Evolutionary conservation across 2,797 vertebrate species (phyloP), one percentile per base, ranked within the genome.

Genomic region (Anabacerthia variegaticeps): DNA sequence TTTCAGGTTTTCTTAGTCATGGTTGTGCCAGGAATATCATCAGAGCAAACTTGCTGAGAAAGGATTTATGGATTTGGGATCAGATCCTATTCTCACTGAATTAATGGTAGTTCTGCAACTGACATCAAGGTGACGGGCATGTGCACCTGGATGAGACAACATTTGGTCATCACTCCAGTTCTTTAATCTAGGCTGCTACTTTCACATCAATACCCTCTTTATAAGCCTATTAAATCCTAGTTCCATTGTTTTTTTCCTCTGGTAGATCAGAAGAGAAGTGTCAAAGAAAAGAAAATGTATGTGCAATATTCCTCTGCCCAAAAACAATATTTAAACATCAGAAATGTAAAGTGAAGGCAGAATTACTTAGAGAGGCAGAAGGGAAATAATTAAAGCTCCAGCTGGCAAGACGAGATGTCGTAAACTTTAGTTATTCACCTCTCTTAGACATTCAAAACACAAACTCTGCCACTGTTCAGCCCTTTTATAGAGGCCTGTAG

Each of bases 21-120:
- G 83, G 72, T 51, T 95, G 79, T 94, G 93, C 96, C 96, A 96
- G 95, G 93, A 96, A 96, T 95, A 97, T 91, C 94, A 90, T 94
- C 74, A 85, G 83, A 94, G 89, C 41, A 76, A 96, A 91, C 77
- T 95, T 15, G 26, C 77, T 94, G 93, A 95, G 91, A 89, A 94
- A 93, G 89, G 89, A 95, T 94, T 96, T 95, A 96, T 95, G 85
- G 89, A 67, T 95, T 87, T 96, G 85, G 96, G 80, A 95, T 88
- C 80, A 19, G 93, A 65, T 94, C 77, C 93, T 90, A 39, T 96
- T 94, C 88, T 90, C 36, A 9, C 41, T 63, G 85, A 93, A 95
- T 95, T 93, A 88, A 94, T 76, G 49, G 88, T 65, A 71, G 67
- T 15, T 89, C 74, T 95, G 88, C 63, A 85, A 3, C 82, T 90